These are phyloP conservation scores for Cotesia typhae DNA, from an alignment of 1,140 invertebrate species.

Conservation along the genomic window DNA sequence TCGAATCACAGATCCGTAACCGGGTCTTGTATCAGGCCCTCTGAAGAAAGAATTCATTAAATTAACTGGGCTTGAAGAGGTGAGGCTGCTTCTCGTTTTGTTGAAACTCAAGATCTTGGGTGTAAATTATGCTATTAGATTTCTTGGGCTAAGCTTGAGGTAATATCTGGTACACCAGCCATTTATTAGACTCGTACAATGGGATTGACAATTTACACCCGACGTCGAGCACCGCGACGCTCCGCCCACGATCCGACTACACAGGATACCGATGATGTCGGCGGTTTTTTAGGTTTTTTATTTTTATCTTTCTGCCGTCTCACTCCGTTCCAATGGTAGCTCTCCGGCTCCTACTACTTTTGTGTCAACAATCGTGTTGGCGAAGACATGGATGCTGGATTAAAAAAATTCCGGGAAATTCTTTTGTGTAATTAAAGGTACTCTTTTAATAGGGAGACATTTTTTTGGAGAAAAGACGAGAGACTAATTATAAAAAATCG, in stretches of 20 bases:
- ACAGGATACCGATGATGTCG: conserved; percentile 52
- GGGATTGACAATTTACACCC: conserved; percentile 65
- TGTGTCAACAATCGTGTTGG: too few relatives aligned
- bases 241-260: conserved; percentile 62
- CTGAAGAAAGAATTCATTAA: background rate
- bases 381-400: too few relatives aligned
- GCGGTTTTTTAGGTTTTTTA: background rate
- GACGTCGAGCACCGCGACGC: conserved; percentile 59
- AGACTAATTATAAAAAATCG: too few relatives aligned
- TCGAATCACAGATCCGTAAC: background rate
- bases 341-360: background rate
- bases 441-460: too few relatives aligned
- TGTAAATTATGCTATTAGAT: background rate
- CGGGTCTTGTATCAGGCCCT: background rate
- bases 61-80: background rate
- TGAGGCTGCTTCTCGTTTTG: too few relatives aligned
- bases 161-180: conserved; percentile 38
- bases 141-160: background rate
- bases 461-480: too few relatives aligned
- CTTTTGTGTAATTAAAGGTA: too few relatives aligned
- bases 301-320: background rate
- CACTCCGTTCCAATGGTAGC: background rate
- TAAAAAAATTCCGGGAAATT: too few relatives aligned
- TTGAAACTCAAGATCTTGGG: too few relatives aligned
- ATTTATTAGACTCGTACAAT: conserved; percentile 62